Evolutionary conservation across 2,888 invertebrate species (phyloP), one percentile per base, ranked within the genome.

Genomic region (Temnothorax rugatulus): DNA sequence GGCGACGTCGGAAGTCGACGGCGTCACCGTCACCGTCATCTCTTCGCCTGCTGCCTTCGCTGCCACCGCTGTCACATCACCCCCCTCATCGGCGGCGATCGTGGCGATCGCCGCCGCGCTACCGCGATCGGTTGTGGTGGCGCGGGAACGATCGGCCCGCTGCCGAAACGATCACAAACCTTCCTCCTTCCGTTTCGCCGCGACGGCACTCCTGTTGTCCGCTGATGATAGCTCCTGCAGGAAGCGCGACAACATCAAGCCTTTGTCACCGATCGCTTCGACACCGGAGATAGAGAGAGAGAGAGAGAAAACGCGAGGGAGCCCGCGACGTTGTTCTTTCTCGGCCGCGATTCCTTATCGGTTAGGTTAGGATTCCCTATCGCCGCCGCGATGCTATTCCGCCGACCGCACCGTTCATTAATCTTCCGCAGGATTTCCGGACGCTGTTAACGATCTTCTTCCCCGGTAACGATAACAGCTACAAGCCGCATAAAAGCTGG

Each of bases 1-100:
- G 94, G 96, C 96, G 95, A 95, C 95, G 92, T 95, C 95, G 89
- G 92, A 92, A 86, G 93, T 93, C 95, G 94, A 92, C 91, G 94
- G 94, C 92, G 94, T 94, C 82, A 94, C 94, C 93, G 75, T 63
- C 63, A 75, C 75, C 74, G 94, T 94, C 94, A 94, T 94, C 68
- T 87, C 91, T 83, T 82, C 83, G 57, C 84, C 79, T 47, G 69
- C n/a, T 52, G n/a, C 41, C 66, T 50, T 47, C 50, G 54, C 54
- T 50, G 64, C 34, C 50, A 54, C 54, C 13, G 11, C 64, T 73
- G 81, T 87, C 85, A 87, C 88, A 87, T 90, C 73, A 84, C 90
- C 82, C 83, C 86, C 75, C 71, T 84, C 87, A 54, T 76, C 88
- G 63, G 13, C 71, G n/a, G 59, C 84, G 75, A 84, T 64, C 68